Evolutionary conservation across 1,140 invertebrate species (phyloP), one percentile per base, ranked within the genome.

Genomic region (Achatina immaculata): DNA sequence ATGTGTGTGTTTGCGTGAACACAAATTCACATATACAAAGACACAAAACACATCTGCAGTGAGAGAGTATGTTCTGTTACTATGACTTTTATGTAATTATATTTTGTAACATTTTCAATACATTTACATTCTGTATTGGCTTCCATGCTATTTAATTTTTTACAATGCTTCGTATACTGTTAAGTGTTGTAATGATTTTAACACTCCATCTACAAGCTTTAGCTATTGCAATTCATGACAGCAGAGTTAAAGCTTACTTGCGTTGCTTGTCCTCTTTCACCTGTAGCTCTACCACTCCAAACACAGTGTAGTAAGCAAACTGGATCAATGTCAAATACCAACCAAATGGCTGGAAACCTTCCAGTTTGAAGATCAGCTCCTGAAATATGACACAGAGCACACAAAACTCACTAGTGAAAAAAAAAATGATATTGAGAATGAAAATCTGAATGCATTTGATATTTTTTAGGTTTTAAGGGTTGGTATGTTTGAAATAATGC

Each of bases 311-410:
- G 86, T 95, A 95, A 16, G 93, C 93, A 93, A 99, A 99, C 92
- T 99, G 97, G 31, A 98, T 92, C 66, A 98, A 92, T 9, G 97
- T 99, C 80, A 99, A 93, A 90, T 96, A 98, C 94, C 97, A 96
- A 68, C 97, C 97, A 89, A 95, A 96, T 24, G 95, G 94, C 89
- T 95, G 95, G 84, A 98, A 96, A 78, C 96, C 96, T 78, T 96
- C 94, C 0, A 96, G 92, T 0, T 95, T 95, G 90, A 98, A 99
- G 88, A 99, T 97, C 31, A 97, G 91, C 92, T 99, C 97, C 93
- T 95, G 84, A n/a, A n/a, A n/a, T n/a, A n/a, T n/a, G n/a, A n/a
- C n/a, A n/a, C n/a, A n/a, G n/a, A 38, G 87, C 91, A 86, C 84
- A 85, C 16, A 79, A 83, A 65, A 69, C 1, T n/a, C 1, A n/a